Conservation (phyloP, 2,113 vertebrate species). For the Peromyscus maniculatus region DNA sequence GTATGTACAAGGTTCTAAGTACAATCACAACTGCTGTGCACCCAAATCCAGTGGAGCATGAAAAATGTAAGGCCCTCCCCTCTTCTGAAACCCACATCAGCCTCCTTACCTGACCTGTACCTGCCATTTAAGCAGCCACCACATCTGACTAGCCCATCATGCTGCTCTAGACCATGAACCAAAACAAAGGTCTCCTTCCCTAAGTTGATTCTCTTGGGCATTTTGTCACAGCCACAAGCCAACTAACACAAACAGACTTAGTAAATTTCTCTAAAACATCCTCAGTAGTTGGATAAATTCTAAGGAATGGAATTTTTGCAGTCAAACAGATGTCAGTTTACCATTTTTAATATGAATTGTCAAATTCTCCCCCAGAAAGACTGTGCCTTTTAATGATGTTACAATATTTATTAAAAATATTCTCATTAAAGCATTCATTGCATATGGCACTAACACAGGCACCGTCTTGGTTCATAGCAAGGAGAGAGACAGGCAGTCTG, state of each 20-base stretch:
- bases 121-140: not conserved
- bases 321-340: not conserved
- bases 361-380: not conserved
- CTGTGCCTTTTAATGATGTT: not conserved
- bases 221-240: not conserved
- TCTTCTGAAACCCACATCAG: not conserved
- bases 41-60: not conserved
- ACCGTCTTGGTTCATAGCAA: not conserved
- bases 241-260: not conserved
- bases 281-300: not conserved
- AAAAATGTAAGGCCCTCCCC: not conserved
- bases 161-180: not conserved
- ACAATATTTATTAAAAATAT: not conserved
- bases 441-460: not conserved
- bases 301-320: not conserved
- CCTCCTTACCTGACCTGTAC: not conserved
- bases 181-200: not conserved
- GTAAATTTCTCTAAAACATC: not conserved
- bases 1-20: not conserved
- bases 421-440: not conserved
- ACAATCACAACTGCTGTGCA: not conserved
- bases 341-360: not conserved
- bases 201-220: fast-evolving
- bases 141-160: too few species aligned
- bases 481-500: not conserved